Percentiles rank a stretch among this genome's conserved stretches.
Conservation (phyloP, 2,797 vertebrate genomes). For the Synanceia verrucosa region DNA sequence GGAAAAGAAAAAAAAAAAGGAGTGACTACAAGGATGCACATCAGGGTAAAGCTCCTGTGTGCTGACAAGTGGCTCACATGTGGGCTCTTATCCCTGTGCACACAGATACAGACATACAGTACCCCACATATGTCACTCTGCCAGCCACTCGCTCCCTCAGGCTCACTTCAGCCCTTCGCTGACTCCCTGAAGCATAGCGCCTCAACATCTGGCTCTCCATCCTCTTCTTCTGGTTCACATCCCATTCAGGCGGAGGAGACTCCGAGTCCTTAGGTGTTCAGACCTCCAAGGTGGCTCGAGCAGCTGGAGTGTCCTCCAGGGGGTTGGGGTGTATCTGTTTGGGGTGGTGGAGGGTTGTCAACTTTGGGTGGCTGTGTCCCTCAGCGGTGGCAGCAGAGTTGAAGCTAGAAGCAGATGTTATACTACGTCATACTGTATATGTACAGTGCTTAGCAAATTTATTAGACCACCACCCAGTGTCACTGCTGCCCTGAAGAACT, state of each 20-base stretch:
- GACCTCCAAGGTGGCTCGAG: constrained; percentile 47
- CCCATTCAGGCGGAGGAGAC: constrained; percentile 48
- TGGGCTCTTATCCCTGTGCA: constrained; percentile 48
- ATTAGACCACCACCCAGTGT: too few species aligned
- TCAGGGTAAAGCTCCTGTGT: constrained; percentile 49
- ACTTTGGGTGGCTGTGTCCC: background rate
- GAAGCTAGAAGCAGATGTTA: constrained; percentile 23
- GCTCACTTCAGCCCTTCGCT: constrained; percentile 14
- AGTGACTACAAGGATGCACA: constrained; percentile 12
- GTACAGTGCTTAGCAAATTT: too few species aligned
- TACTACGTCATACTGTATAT: too few species aligned
- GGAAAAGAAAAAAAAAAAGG: background rate
- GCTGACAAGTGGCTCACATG: constrained; percentile 60
- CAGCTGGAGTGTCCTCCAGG: constrained; percentile 50
- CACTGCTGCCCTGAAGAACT: too few species aligned
- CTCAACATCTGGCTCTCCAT: constrained; percentile 71
- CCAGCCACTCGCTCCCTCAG: constrained; percentile 57
- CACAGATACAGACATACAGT: constrained; percentile 25
- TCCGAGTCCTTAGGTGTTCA: constrained; percentile 31
- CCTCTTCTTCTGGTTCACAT: constrained; percentile 65
- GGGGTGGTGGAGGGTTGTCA: background rate
- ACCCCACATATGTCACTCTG: constrained; percentile 25
- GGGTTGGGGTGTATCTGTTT: constrained; percentile 6
- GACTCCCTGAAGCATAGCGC: constrained; percentile 50
- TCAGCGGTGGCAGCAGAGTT: constrained; percentile 5